Percentiles rank a stretch among this genome's conserved stretches.
Evolutionary conservation across 2,113 vertebrate genomes (phyloP).

Genomic region (Petroica traversi): DNA sequence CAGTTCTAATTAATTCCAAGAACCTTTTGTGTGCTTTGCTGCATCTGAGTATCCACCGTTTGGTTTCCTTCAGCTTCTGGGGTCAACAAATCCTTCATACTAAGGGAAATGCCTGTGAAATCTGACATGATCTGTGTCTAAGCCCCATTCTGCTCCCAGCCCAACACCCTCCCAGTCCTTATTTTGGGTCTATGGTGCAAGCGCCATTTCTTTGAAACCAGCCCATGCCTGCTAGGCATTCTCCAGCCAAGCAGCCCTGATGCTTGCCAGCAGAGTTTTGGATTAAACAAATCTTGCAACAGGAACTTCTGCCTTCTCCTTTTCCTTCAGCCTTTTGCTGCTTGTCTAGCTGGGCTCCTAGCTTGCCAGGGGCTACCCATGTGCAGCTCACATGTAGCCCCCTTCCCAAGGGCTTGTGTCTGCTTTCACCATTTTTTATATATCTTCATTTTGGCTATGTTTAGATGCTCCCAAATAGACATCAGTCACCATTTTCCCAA

Average conservation of each 20-base stretch:
- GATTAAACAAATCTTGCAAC: neutral
- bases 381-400: neutral
- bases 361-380: neutral
- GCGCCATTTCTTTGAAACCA: neutral
- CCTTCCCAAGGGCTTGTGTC: neutral
- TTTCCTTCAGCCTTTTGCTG: neutral
- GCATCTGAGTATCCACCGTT: neutral
- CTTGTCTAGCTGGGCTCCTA: neutral
- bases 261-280: neutral
- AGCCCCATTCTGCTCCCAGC: neutral
- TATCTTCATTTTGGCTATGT: neutral
- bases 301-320: neutral
- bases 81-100: neutral
- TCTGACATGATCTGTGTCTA: neutral
- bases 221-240: neutral
- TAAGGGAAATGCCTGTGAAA: neutral
- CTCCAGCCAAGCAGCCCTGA: neutral
- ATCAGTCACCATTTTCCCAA: neutral
- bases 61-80: neutral
- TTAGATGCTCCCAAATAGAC: neutral
- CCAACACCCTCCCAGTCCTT: neutral
- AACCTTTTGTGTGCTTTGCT: conserved; percentile 5
- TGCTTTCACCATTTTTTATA: neutral
- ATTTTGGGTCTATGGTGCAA: neutral
- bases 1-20: conserved; percentile 42